Base-by-base conservation (phyloP, 2,797 vertebrate genomes). In the Cephalopachus bancanus region DNA sequence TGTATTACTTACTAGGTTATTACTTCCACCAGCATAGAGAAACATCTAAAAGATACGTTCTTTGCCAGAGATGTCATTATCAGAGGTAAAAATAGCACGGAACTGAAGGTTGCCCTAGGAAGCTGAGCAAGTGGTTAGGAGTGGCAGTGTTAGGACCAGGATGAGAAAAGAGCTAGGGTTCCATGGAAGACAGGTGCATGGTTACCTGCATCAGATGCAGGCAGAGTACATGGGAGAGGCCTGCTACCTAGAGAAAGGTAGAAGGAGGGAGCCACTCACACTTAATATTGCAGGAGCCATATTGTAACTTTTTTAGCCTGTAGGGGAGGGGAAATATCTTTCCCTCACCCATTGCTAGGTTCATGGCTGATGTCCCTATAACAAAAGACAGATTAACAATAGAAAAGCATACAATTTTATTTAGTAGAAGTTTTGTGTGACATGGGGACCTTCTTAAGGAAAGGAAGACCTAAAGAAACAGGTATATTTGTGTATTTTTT, bases 1-100 rank as follows among this genome's bases (percentile, higher is more conserved):
- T 71, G 91, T 76, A 86, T 89, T 33, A 89, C 86, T 86, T 79
- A 93, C 76, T 30, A 60, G 74, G n/a, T 15, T 80, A 67, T 83
- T 78, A 89, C 62, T 91, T 93, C 62, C 74, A 59, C 74, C 88
- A 88, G 69, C 24, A 74, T 4, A 75, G 67, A 59, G 87, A 69
- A 75, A 33, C 16, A 16, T 60, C 79, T 84, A 71, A 75, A 79
- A 22, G 51, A 74, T 83, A 49, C 17, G 64, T 51, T 22, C 30
- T 76, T 64, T 59, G 89, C 89, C 72, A 71, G 33, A 75, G 60
- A 59, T 53, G 15, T 78, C 78, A n/a, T 89, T 81, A 62, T 60
- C 17, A 17, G 44, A 87, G 74, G 17, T 81, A 49, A 81, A 91
- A 94, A 93, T 91, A 88, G 55, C 33, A 10, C 1, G 24, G 62